These are phyloP conservation scores for Plectrocnemia conspersa DNA, from an alignment of 1,140 invertebrate genomes.

Conservation along the genomic window DNA sequence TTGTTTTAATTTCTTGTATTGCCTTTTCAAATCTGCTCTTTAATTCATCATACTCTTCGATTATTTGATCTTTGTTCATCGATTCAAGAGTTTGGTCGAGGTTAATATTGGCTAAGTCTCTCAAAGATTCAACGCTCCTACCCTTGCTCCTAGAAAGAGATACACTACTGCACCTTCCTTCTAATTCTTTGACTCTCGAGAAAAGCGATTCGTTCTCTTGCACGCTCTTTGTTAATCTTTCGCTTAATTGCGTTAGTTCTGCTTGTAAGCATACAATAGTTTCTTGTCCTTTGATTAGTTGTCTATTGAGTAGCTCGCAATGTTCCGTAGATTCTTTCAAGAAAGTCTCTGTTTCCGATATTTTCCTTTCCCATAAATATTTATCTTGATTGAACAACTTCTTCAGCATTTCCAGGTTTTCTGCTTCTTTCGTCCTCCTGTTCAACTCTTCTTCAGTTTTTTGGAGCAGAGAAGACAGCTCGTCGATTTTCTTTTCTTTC, in stretches of 20 bases:
- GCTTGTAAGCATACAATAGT: conserved; percentile 53
- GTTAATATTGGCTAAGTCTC: conserved; percentile 75
- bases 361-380: conserved; percentile 59
- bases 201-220: conserved; percentile 75
- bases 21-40: conserved; percentile 74
- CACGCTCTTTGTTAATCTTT: conserved; percentile 59
- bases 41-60: conserved; percentile 75
- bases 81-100: conserved; percentile 68
- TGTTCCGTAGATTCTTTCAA: conserved; percentile 59
- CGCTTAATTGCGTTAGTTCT: conserved; percentile 55
- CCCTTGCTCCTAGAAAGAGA: conserved; percentile 53
- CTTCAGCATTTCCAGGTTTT: conserved; percentile 60
- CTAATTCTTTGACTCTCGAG: conserved; percentile 63
- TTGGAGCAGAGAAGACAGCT: conserved; percentile 62
- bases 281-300: conserved; percentile 59
- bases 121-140: conserved; percentile 71
- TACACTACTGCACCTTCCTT: conserved; percentile 53
- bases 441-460: conserved; percentile 67
- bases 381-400: conserved; percentile 61
- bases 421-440: conserved; percentile 62
- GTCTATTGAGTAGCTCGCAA: conserved; percentile 58
- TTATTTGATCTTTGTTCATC: conserved; percentile 70
- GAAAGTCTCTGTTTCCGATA: conserved; percentile 58
- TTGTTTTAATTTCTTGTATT: conserved; percentile 72
- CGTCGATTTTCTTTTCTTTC: conserved; percentile 69